phyloP scores from a whole-genome alignment of 2,888 invertebrate species.

The Pantelozetes paolii region DNA sequence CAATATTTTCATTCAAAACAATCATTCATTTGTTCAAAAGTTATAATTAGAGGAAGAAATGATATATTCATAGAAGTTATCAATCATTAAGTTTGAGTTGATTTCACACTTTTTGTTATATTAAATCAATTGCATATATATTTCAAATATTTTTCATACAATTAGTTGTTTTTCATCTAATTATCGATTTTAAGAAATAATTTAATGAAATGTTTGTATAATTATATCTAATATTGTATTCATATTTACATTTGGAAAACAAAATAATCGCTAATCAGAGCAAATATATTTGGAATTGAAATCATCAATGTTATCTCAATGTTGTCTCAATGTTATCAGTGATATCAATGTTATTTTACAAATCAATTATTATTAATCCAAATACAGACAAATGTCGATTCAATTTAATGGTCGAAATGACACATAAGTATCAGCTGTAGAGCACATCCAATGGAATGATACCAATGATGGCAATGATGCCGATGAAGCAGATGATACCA shows the following conservation, averaged over 20 bases:
- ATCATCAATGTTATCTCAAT: too few species aligned
- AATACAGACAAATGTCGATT: constrained; percentile 31
- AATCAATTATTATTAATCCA: constrained; percentile 1
- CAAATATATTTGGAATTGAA: not conserved
- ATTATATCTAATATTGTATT: not conserved
- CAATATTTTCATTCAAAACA: too few species aligned
- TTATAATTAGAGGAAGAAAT: constrained; percentile 15
- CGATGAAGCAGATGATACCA: not conserved
- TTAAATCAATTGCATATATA: constrained; percentile 5
- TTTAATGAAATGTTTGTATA: not conserved
- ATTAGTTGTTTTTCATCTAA: constrained; percentile 3
- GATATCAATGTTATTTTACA: too few species aligned
- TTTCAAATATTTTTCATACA: not conserved
- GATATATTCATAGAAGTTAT: not conserved
- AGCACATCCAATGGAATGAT: not conserved
- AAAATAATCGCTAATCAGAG: not conserved
- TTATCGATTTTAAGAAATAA: not conserved
- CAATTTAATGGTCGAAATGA: constrained; percentile 12
- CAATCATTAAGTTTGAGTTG: not conserved
- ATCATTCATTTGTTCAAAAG: not conserved
- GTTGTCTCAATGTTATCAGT: too few species aligned
- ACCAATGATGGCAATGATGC: constrained; percentile 11
- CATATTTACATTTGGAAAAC: constrained; percentile 16
- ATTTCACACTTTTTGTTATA: constrained; percentile 7
- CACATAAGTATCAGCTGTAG: constrained; percentile 11